These are phyloP conservation scores for Holothuria glaberrima DNA, from an alignment of 35 echinoderm and acorn worm species.

Conservation along the genomic window DNA sequence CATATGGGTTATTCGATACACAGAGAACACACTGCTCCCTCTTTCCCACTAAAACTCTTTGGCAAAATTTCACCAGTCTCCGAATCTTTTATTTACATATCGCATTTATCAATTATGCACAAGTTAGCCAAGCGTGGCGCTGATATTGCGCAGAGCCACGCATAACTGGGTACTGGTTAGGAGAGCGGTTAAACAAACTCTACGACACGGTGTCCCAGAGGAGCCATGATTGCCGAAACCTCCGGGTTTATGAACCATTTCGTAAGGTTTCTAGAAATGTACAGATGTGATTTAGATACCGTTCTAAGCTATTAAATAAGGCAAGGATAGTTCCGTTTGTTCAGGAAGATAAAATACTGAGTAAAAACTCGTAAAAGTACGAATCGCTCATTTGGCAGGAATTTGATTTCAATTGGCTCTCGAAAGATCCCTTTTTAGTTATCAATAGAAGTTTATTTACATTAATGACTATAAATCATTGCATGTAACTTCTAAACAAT, in stretches of 20 bases:
- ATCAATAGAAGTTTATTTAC: too few relatives aligned
- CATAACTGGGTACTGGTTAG: constrained; percentile 24
- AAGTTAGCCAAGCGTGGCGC: constrained; percentile 54
- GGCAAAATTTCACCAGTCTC: background rate
- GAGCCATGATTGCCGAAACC: constrained; percentile 46
- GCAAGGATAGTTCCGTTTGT: too few relatives aligned
- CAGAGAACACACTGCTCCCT: background rate
- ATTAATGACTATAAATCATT: too few relatives aligned
- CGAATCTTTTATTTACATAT: constrained; percentile 51
- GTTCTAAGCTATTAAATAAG: too few relatives aligned
- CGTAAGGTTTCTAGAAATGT: background rate
- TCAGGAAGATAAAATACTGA: background rate
- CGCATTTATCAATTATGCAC: constrained; percentile 64
- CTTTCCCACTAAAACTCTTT: constrained; percentile 7
- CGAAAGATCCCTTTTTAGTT: background rate
- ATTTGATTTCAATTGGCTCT: too few relatives aligned
- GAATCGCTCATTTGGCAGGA: too few relatives aligned
- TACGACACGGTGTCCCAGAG: background rate
- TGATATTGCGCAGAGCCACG: constrained; percentile 58
- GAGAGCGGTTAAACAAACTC: constrained; percentile 38
- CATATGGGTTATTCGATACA: constrained; percentile 2
- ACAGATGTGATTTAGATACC: constrained; percentile 45
- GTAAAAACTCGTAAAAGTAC: background rate
- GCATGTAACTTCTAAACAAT: too few relatives aligned
- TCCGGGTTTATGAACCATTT: constrained; percentile 28